phyloP scores from a whole-genome alignment of 2,113 vertebrate species.

The Scophthalmus maximus region DNA sequence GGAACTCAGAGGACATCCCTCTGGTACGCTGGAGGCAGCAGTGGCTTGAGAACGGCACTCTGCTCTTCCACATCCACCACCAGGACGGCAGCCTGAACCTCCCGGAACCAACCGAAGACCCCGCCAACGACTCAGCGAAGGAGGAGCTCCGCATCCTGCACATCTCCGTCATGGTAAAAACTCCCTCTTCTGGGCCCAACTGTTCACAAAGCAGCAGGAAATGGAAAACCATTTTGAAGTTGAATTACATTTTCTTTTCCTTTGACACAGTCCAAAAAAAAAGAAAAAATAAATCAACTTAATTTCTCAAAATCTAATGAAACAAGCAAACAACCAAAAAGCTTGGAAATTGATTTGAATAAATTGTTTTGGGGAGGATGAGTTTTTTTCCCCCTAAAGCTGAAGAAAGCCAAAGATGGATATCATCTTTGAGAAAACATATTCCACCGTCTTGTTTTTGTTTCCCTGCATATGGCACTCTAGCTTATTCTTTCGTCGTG shows the following conservation, averaged over 20 bases:
- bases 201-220: no score
- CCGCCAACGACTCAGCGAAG: conserved; percentile 89
- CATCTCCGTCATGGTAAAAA: conserved; percentile 96
- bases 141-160: conserved; percentile 97
- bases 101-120: conserved; percentile 91
- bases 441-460: background rate
- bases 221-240: background rate
- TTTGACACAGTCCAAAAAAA: conserved; percentile 7
- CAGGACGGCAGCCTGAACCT: conserved; percentile 91
- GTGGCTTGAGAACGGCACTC: conserved; percentile 97
- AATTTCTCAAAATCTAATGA: conserved; percentile 11
- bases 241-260: background rate
- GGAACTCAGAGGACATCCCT: conserved; percentile 96
- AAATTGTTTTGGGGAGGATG: no score
- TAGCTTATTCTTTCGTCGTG: no score
- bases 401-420: no score
- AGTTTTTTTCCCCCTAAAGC: background rate
- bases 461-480: background rate
- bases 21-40: conserved; percentile 98
- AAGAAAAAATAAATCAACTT: no score
- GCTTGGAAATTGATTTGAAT: no score
- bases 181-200: background rate
- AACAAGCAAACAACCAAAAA: background rate
- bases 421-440: background rate
- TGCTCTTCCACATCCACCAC: conserved; percentile 99